Base-by-base conservation (phyloP, 2,797 vertebrate genomes). In the Acanthornis magna region DNA sequence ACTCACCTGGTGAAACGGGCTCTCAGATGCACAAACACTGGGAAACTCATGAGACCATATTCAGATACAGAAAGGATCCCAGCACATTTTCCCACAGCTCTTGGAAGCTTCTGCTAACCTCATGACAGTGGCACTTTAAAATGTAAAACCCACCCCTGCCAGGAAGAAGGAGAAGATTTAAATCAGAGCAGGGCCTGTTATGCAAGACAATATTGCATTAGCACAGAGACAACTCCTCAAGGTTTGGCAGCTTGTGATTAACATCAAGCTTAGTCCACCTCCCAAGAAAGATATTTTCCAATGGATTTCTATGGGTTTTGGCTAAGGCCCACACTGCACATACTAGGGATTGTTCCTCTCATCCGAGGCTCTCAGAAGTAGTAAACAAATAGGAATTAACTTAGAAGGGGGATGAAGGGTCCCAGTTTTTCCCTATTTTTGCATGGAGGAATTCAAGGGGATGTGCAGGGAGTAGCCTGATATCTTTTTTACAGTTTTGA, bases 211-310 rank as follows among this genome's bases (percentile, higher is more conserved):
- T 0, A 2, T 20, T 75, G 43, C 73, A 88, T 89, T 75, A 95
- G 63, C 53, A 75, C 50, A 74, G 60, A 74, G 38, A 81, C 66
- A 81, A 3, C 30, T 57, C 19, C 34, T 68, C 79, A 63, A 53
- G n/a, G 18, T 42, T 91, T 93, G 83, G 66, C 61, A 77, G 73
- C 45, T 83, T 65, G 25, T 90, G 90, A 84, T 74, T 88, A 90
- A 71, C 63, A 63, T 2, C 50, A 70, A 43, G 19, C 53, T 63
- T 48, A 60, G 30, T 61, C 23, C 30, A 65, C 20, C 34, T 89
- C 62, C 47, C 77, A 57, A 14, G 42, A 71, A 92, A 72, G 62
- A 27, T 30, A 85, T 67, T 94, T 93, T 77, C 54, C 42, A 32
- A n/a, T 18, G 70, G 13, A 62, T 68, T 85, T 70, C 25, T 25